Evolutionary conservation across 2,113 vertebrate genomes (phyloP), one percentile per base, ranked within the genome.

Genomic region (Fulica atra): DNA sequence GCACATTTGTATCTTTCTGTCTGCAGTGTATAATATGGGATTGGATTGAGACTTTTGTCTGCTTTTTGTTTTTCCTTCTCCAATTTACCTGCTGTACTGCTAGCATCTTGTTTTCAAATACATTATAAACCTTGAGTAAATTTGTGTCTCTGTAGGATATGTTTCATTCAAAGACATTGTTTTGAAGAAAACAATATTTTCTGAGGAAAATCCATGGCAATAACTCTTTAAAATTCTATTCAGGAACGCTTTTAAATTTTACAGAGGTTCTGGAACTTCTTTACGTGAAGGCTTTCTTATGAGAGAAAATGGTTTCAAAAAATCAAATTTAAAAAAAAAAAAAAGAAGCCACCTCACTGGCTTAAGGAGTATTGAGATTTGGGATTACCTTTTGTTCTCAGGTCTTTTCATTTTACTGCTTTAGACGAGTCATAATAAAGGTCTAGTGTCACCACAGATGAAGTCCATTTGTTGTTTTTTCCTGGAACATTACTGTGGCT

Each of bases 341-440:
- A 16, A 38, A 28, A 46, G 44, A 46, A 46, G 44, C 44, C 6
- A 0, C 20, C 44, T 82, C 7, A 4, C 33, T 79, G 61, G 25
- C 29, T 60, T 87, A 40, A 69, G 31, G 21, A 81, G 21, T 79
- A 51, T 28, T 50, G 48, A 74, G 29, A 57, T 65, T 68, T 90
- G 48, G 0, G 1, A 20, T 74, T n/a, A 89, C 87, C 57, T 88
- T 87, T n/a, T 7, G 3, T 89, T 95, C 18, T 24, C 0, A 0
- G 16, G 13, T 7, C 35, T 79, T 94, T 93, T 89, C 10, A 24
- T 91, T 94, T 92, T 64, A 69, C 76, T 89, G 57, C 79, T 92
- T 94, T 86, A 69, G n/a, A 42, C 0, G 1, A 82, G 35, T 61
- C 0, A 0, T 77, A 79, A 88, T 85, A 92, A 86, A 89, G n/a